Percentiles rank a stretch among this genome's conserved stretches.
Conservation (phyloP, 92 coral and sea anemone species). For the Montipora capitata region DNA sequence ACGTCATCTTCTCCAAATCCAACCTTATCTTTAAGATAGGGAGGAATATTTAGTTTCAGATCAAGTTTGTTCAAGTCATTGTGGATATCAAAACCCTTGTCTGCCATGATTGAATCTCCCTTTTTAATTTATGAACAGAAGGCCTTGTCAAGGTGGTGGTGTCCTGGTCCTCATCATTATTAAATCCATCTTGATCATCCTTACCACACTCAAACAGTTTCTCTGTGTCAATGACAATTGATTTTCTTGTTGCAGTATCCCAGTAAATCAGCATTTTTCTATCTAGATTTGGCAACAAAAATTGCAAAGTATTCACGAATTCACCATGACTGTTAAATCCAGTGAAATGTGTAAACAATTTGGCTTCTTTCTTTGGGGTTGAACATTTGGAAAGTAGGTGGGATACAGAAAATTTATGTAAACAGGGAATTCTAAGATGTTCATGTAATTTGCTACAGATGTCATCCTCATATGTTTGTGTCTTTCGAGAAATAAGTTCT, state of each 20-base stretch:
- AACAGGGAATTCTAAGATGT: background rate
- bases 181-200: background rate
- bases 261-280: constrained; percentile 47
- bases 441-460: background rate
- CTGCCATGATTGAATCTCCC: constrained; percentile 67
- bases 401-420: constrained; percentile 50
- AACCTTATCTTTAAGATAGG: constrained; percentile 60
- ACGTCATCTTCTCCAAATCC: constrained; percentile 56
- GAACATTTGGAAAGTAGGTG: constrained; percentile 62
- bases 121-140: constrained; percentile 31
- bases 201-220: constrained; percentile 37
- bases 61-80: constrained; percentile 54
- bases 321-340: constrained; percentile 53
- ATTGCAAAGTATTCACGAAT: constrained; percentile 25
- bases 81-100: constrained; percentile 65
- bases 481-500: constrained; percentile 39
- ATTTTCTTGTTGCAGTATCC: constrained; percentile 29
- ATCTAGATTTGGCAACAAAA: constrained; percentile 61
- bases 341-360: constrained; percentile 51
- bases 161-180: constrained; percentile 15
- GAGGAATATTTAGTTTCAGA: constrained; percentile 59
- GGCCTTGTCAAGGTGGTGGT: constrained; percentile 28
- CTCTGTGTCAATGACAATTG: constrained; percentile 59
- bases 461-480: constrained; percentile 64
- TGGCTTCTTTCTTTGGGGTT: constrained; percentile 46